Evolutionary conservation across 1,140 invertebrate genomes (phyloP), one percentile per base, ranked within the genome.

Genomic region (Bactericera cockerelli): DNA sequence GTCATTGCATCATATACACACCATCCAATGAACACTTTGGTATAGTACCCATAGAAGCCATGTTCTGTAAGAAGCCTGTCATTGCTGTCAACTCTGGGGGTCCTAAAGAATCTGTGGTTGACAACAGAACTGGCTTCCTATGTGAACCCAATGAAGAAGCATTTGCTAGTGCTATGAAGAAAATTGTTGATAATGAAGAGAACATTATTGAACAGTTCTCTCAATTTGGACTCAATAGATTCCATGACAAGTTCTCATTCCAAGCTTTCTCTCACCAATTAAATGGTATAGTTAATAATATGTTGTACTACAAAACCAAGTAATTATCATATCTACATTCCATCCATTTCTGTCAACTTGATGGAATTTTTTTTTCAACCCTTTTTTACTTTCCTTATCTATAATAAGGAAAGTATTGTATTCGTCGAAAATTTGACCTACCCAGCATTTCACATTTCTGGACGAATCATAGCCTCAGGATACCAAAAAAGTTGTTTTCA

Each of bases 1-100:
- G 84, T 67, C 77, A 81, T 63, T 82, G 85, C 68, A 72, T 99
- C 2, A 66, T 99, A 14, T 99, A 99, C 65, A 99, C 97, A 19
- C 97, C 97, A 2, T 79, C 83, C 0, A 91, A 90, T 70, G 97
- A 99, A 71, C 97, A 99, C 76, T 99, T 99, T 80, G 97, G 97
- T 3, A 99, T 99, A 68, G 97, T 99, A 6, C 97, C 97, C 1
- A 73, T 99, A 56, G 97, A 99, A 77, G 93, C 95, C 0, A 99
- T 99, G 97, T 93, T 90, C 68, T 82, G 85, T 67, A 74, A 77
- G 25, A 88, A 90, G 67, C 93, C 95, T 19, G 94, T 99, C 0
- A 84, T 99, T 63, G 97, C 96, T 0, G 84, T 90, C 0, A 90
- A 93, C 68, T 92, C 84, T 70, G 97, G 97, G 26, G 97, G 97